A percentile compares a stretch with the other conserved stretches of the same genome.
These are phyloP conservation scores for Megalops atlanticus DNA, from an alignment of 2,113 vertebrate genomes.

Conservation along the genomic window DNA sequence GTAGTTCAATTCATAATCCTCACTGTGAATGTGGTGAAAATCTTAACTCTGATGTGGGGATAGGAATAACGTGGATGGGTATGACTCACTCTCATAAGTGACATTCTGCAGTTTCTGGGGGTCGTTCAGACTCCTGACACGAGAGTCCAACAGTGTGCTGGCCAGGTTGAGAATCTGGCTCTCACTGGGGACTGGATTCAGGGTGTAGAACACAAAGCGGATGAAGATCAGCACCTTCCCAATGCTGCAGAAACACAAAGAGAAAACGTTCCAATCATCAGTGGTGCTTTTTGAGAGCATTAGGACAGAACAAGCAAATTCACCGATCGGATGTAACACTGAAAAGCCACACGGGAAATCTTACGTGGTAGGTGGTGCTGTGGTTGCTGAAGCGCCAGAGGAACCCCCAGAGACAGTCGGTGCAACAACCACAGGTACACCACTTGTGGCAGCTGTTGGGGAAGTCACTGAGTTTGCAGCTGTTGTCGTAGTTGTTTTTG, in stretches of 20 bases:
- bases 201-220: not conserved
- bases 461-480: no score
- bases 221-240: not conserved
- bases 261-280: not conserved
- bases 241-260: not conserved
- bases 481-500: no score
- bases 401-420: no score
- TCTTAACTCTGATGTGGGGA: no score
- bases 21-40: no score
- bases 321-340: not conserved
- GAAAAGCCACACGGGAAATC: not conserved
- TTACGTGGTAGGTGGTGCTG: not conserved
- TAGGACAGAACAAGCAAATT: not conserved
- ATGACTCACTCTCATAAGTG: not conserved
- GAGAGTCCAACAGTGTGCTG: not conserved
- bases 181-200: not conserved
- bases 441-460: no score
- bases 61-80: no score
- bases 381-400: no score
- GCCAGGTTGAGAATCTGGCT: not conserved
- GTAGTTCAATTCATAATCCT: no score
- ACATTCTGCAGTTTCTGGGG: not conserved
- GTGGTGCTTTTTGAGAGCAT: not conserved
- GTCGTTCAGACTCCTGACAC: not conserved
- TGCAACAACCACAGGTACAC: no score